Evolutionary conservation across 2,888 invertebrate species (phyloP), one percentile per base, ranked within the genome.

Genomic region (Abscondita cerata): DNA sequence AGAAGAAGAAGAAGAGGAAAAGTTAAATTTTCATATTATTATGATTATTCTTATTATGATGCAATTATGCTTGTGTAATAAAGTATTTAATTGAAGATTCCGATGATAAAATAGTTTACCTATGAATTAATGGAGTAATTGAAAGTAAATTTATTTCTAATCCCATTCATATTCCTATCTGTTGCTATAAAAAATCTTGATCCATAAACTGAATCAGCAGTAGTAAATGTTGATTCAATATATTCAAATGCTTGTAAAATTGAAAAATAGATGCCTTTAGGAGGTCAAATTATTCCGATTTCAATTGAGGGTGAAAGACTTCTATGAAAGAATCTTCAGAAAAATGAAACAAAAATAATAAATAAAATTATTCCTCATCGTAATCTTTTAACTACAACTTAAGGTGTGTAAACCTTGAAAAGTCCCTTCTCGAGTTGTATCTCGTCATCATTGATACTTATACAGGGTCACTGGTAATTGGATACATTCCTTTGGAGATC

Each of bases 351-450:
- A 73, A 87, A 86, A 75, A 84, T 77, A 86, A 89, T 89, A 84
- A 90, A 89, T 81, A 89, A 76, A 76, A 89, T 86, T 86, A 90
- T 89, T 70, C 89, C 89, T 83, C 86, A 85, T 62, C 86, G 86
- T 77, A 90, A 72, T 1, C 87, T 86, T 76, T 81, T 82, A 9
- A 80, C 79, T 1, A 89, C 88, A 73, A n/a, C 79, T 72, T 18
- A 80, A 77, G 0, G 88, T 87, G 73, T 90, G 89, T 55, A 83
- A 76, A 1, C 89, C 89, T 85, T 89, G 87, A 57, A 82, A 83
- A 0, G 87, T 86, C 68, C 87, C 82, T 84, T 90, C 89, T 68
- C 89, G 88, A 15, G 83, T 81, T 41, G 89, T 77, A 82, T 89
- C 88, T 76, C 88, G 88, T 85, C 88, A 89, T 86, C 88, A 89